Evolutionary conservation across 2,888 invertebrate species (phyloP), one percentile per base, ranked within the genome.

Genomic region (Diadromus collaris): DNA sequence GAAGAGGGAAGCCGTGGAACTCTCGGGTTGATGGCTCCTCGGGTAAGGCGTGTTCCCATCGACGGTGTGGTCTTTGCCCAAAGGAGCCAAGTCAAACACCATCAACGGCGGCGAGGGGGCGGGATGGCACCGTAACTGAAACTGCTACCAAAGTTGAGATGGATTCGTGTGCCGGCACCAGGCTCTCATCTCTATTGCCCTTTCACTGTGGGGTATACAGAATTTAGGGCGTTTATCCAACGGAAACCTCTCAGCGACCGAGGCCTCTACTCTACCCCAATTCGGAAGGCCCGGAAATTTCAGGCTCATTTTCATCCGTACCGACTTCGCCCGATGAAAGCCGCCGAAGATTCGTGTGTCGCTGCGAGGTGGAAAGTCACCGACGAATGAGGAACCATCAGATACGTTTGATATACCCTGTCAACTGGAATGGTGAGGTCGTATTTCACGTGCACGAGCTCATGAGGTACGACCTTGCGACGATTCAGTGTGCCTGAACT

Each of bases 11-110:
- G 73, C 24, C 10, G 48, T n/a, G 51, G 48, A 67, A 27, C 54
- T 54, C 54, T 27, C 16, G 29, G 29, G 67, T 32, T 32, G 48
- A 58, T 69, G 58, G 56, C 29, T 34, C 58, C 44, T 60, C 32
- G 65, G 46, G 19, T 54, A 29, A 54, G 54, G 54, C 54, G 27
- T 58, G 38, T n/a, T 60, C n/a, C 34, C 67, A 19, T 74, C 34
- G 67, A 46, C 64, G 56, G 56, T 65, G 65, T 44, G 65, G 44
- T 60, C 60, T 76, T 80, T 61, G 46, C 51, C 67, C 70, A 73
- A 72, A 79, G 70, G 74, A 81, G 54, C 68, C 51, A 71, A 78
- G 78, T 81, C 78, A 81, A 81, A 78, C 72, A 76, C 77, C 76
- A 81, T 78, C 69, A 76, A 61, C 61, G 51, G 41, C 21, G 68